Evolutionary conservation across 2,888 invertebrate genomes (phyloP), one percentile per base, ranked within the genome.

Genomic region (Caenorhabditis uteleia): DNA sequence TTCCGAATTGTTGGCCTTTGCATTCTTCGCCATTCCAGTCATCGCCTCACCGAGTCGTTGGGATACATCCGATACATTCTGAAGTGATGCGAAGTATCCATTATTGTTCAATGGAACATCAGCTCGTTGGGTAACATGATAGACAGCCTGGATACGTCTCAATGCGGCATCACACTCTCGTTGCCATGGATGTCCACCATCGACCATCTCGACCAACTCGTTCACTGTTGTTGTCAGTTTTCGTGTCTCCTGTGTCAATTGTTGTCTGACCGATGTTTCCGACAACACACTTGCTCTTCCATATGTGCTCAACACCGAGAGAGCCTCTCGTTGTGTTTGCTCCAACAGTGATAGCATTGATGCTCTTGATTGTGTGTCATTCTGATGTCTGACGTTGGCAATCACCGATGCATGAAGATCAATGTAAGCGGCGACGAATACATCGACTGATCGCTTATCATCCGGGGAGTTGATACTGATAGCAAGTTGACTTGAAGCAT

Each of bases 151-250:
- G 59, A 97, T 93, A 84, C 91, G 91, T 68, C 95, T 88, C 50
- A 95, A 90, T 1, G 95, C 95, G 74, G 91, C 94, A 83, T 93
- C 93, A 85, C 97, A 97, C 83, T 97, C 95, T 84, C 91, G 92
- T 86, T 95, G 94, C 0, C 95, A 94, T 0, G 95, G 95, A 0
- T 92, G 0, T 90, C 91, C 74, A 94, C 94, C 0, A 92, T 94
- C 42, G 94, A 93, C 8, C 90, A 90, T 54, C 93, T 87, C 0
- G 92, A 93, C 31, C 93, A 93, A 8, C 90, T 89, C 3, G 91
- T 89, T 29, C 94, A 86, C 75, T 92, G 64, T 58, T 2, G 48
- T 57, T 0, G 64, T 62, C 23, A 72, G 50, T 25, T 67, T 56
- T 10, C 42, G 53, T 6, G 77, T 66, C 20, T 74, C 58, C 10